phyloP scores from a whole-genome alignment of 64 coral and sea anemone genomes.

The Acropora tenuis region DNA sequence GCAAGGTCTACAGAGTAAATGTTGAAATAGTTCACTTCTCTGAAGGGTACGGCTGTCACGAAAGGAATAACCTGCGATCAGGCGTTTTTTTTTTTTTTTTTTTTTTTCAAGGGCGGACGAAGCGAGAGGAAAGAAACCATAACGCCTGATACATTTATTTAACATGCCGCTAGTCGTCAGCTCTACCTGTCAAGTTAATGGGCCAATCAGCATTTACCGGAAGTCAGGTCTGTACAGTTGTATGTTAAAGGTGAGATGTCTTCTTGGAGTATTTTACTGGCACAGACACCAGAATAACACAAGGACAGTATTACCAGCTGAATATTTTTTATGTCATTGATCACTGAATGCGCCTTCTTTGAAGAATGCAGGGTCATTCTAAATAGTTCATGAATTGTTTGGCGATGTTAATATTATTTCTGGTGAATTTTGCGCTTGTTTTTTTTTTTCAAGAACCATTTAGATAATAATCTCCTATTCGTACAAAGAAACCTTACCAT shows the following conservation, averaged over 20 bases:
- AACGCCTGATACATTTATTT: too few species aligned
- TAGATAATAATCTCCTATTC: slow-evolving; percentile 16
- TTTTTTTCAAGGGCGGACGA: too few species aligned
- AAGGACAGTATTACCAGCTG: slow-evolving; percentile 20
- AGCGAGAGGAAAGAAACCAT: too few species aligned
- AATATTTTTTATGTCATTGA: neutral
- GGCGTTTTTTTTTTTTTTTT: too few species aligned
- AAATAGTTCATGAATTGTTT: slow-evolving; percentile 23
- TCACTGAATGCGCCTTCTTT: slow-evolving; percentile 23
- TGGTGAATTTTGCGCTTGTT: slow-evolving; percentile 26
- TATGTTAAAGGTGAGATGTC: slow-evolving; percentile 21
- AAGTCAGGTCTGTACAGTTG: slow-evolving; percentile 21
- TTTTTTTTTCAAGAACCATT: slow-evolving; percentile 19
- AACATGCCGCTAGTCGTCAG: too few species aligned
- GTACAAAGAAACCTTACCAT: slow-evolving; percentile 28
- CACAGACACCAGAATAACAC: slow-evolving; percentile 20
- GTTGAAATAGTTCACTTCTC: too few species aligned
- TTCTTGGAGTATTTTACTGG: slow-evolving; percentile 24
- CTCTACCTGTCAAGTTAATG: too few species aligned
- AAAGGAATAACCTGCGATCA: too few species aligned
- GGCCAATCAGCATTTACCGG: too few species aligned
- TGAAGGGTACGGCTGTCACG: too few species aligned
- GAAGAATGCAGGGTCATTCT: slow-evolving; percentile 14
- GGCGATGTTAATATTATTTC: slow-evolving; percentile 24
- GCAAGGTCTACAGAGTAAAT: too few species aligned